Percentiles rank a stretch among this genome's conserved stretches.
Conservation (phyloP, 2,888 invertebrate genomes). For the Andrena praecox region DNA sequence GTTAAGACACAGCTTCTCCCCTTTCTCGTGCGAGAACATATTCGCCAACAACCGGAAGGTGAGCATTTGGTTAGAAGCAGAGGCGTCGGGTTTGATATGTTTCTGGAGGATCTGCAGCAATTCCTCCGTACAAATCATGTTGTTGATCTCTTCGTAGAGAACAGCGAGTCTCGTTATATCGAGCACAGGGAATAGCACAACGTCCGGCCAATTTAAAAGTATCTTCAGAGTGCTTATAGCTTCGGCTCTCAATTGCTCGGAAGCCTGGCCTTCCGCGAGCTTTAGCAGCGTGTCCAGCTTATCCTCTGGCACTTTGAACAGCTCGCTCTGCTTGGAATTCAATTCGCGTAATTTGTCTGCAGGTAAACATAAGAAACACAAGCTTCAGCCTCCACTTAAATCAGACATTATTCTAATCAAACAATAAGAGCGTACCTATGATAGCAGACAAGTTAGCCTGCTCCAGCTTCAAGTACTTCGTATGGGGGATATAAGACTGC, state of each 20-base stretch:
- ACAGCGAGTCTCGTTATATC: constrained; percentile 95
- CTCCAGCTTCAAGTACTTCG: constrained; percentile 89
- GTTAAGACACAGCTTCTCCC: constrained; percentile 88
- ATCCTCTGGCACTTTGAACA: constrained; percentile 86
- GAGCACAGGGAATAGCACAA: constrained; percentile 94
- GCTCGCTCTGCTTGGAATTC: constrained; percentile 87
- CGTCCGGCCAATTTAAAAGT: constrained; percentile 83
- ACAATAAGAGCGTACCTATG: constrained; percentile 85
- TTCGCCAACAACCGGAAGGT: constrained; percentile 93
- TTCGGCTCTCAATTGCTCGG: constrained; percentile 61
- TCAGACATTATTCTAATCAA: neutral
- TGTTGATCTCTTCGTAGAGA: constrained; percentile 89
- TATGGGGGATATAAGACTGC: constrained; percentile 85
- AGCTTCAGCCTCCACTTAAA: neutral
- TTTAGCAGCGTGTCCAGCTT: constrained; percentile 88
- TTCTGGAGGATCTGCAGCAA: constrained; percentile 83
- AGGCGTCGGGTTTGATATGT: constrained; percentile 83
- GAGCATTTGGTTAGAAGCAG: constrained; percentile 92
- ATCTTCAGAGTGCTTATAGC: constrained; percentile 70
- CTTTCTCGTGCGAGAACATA: constrained; percentile 90
- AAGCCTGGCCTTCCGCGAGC: constrained; percentile 84
- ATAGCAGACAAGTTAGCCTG: constrained; percentile 92
- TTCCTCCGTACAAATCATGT: constrained; percentile 85
- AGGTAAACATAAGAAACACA: neutral
- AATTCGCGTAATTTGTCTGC: constrained; percentile 87